Conservation (phyloP, 2,113 vertebrate species). For the Gopherus evgoodei region DNA sequence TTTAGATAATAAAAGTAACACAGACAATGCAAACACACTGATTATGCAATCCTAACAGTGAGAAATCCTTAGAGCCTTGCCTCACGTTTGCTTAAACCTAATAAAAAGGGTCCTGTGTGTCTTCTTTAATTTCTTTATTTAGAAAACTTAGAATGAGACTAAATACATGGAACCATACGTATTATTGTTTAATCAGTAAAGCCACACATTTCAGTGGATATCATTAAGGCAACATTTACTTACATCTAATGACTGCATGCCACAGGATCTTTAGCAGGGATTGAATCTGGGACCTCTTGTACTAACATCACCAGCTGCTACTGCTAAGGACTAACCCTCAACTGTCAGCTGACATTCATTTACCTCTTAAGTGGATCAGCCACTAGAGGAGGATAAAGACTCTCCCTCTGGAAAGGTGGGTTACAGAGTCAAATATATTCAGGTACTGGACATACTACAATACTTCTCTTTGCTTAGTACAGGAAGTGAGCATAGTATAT, state of each 20-base stretch:
- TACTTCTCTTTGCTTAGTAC: background rate
- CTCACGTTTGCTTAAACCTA: background rate
- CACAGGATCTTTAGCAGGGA: background rate
- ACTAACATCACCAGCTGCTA: background rate
- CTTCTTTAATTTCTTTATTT: background rate
- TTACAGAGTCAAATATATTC: background rate
- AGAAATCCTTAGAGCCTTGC: background rate
- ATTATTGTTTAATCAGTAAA: background rate
- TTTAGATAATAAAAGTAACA: background rate
- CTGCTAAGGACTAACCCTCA: background rate
- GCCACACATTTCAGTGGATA: background rate
- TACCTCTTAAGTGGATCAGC: background rate
- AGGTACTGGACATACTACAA: background rate
- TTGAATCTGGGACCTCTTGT: background rate
- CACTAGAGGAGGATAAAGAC: background rate
- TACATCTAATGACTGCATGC: background rate
- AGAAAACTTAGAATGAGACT: background rate
- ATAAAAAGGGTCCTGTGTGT: background rate
- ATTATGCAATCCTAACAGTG: background rate
- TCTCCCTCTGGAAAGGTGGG: background rate
- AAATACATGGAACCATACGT: background rate
- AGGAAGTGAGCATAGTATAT: background rate
- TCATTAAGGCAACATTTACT: background rate
- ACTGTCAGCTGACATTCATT: background rate
- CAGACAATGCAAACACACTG: background rate